Evolutionary conservation across 2,113 vertebrate species (phyloP).

Genomic region (Malurus cyaneus): DNA sequence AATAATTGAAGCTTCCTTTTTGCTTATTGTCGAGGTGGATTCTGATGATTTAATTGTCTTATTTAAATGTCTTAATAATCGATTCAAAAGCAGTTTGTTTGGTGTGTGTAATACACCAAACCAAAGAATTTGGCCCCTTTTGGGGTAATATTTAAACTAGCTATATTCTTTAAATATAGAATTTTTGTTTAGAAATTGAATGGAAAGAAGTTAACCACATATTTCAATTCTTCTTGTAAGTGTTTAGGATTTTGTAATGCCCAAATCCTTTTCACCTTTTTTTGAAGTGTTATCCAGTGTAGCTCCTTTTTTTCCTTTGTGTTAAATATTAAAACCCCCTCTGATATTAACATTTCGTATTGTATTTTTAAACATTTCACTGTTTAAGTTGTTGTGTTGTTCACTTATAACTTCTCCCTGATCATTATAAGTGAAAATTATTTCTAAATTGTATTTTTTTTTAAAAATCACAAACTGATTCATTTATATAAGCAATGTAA

Average conservation of each 20-base stretch:
- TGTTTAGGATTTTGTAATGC: background rate
- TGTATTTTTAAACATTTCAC: background rate
- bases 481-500: background rate
- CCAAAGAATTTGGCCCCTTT: background rate
- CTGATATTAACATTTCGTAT: background rate
- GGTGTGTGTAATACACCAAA: background rate
- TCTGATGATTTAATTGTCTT: background rate
- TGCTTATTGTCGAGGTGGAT: background rate
- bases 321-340: background rate
- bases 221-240: background rate
- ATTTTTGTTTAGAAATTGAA: background rate
- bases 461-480: fast-evolving
- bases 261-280: background rate
- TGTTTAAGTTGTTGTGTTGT: background rate
- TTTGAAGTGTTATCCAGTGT: background rate
- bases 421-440: background rate
- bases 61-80: background rate
- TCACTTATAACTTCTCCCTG: background rate
- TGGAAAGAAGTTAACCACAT: background rate
- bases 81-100: background rate
- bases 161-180: background rate
- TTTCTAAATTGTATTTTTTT: background rate
- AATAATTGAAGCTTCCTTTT: background rate
- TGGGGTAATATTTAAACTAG: background rate
- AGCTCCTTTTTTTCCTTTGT: background rate